Conservation (phyloP, 2,888 invertebrate genomes). For the Pammene aurita region DNA sequence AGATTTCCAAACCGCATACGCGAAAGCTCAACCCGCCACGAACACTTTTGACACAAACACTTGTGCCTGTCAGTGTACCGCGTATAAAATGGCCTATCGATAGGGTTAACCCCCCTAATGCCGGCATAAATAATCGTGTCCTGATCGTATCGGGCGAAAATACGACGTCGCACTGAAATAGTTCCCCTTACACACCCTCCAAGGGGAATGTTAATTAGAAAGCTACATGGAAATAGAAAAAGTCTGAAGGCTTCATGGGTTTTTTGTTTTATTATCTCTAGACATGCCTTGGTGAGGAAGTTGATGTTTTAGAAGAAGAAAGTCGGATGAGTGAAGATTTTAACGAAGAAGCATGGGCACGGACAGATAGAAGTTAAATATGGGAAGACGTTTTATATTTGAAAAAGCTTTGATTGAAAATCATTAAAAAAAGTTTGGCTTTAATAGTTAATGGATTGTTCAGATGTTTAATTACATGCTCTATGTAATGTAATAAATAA, state of each 20-base stretch:
- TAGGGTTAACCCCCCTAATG: constrained; percentile 77
- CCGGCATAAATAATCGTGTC: constrained; percentile 81
- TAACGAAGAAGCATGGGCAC: background rate
- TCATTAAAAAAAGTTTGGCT: no score
- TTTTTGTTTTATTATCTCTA: constrained; percentile 12
- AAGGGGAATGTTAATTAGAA: constrained; percentile 74
- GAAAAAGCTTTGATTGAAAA: no score
- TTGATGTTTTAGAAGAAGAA: background rate
- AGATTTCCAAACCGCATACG: constrained; percentile 4
- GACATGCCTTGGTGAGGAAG: background rate
- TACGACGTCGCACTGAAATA: constrained; percentile 75
- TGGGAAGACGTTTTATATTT: no score
- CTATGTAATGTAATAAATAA: no score
- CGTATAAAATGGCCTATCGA: constrained; percentile 78
- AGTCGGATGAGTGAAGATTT: background rate
- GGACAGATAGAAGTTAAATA: no score
- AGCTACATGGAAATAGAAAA: constrained; percentile 42
- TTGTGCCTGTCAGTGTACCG: constrained; percentile 57
- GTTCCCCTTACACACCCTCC: constrained; percentile 57
- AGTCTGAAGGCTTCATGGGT: constrained; percentile 9
- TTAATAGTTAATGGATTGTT: no score
- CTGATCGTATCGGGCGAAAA: constrained; percentile 79
- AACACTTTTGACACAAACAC: constrained; percentile 42
- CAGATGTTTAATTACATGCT: no score
- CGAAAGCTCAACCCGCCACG: constrained; percentile 12